Percentiles rank a stretch among this genome's conserved stretches.
Conservation (phyloP, 2,113 vertebrate genomes). For the Muntiacus reevesi region DNA sequence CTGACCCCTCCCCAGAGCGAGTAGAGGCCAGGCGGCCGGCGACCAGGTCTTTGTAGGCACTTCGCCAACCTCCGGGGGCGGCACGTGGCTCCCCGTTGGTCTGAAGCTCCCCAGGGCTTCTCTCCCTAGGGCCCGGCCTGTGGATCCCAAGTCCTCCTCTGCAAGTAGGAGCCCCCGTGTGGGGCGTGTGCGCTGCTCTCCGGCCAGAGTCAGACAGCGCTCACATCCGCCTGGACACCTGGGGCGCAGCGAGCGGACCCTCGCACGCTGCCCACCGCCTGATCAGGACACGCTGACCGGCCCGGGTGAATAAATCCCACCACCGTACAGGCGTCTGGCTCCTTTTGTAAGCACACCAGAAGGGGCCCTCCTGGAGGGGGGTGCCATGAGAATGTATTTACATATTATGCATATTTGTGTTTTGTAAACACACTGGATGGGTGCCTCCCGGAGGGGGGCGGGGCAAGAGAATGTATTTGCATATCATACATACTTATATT, state of each 20-base stretch:
- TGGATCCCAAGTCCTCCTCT: slow-evolving; percentile 8
- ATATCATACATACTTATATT: background rate
- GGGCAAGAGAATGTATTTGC: background rate
- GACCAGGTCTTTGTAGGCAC: background rate
- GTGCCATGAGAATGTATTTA: background rate
- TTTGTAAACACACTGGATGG: accelerated
- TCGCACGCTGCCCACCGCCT: accelerated
- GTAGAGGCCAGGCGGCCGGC: no score
- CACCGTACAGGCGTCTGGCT: background rate
- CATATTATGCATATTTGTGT: accelerated
- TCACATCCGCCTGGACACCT: accelerated
- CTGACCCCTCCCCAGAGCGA: background rate
- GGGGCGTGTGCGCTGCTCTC: accelerated
- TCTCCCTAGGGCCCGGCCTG: slow-evolving; percentile 26
- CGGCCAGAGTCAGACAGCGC: background rate
- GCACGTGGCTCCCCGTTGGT: background rate
- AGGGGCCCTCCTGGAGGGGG: accelerated
- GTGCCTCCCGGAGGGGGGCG: background rate
- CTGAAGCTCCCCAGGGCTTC: background rate
- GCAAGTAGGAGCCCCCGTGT: background rate
- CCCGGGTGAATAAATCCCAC: background rate
- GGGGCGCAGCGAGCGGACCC: accelerated
- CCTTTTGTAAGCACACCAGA: no score
- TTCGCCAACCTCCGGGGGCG: background rate
- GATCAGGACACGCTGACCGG: background rate